Evolutionary conservation across 2,888 invertebrate genomes (phyloP), one percentile per base, ranked within the genome.

Genomic region (Noctua janthina): DNA sequence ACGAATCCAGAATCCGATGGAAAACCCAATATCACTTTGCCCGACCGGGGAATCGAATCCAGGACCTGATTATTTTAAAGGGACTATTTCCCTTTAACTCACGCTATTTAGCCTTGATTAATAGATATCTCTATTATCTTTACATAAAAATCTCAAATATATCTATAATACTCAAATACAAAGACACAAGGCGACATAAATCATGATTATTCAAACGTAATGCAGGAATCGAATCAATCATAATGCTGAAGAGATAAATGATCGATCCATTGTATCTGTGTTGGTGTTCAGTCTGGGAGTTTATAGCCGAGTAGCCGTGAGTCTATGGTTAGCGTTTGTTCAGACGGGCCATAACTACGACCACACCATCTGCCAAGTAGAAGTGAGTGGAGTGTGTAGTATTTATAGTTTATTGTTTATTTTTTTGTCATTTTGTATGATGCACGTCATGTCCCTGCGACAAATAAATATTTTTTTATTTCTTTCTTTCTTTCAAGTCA

Each of bases 181-280:
- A 15, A 74, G 23, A 75, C n/a, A 68, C 2, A 68, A 74, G 75
- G 70, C 39, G 51, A 74, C 73, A 87, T 87, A 81, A 84, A 87
- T 85, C 86, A 88, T 88, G 59, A 72, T 86, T 76, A 86, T 66
- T 66, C 56, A 67, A 76, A 76, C 35, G 49, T 76, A 78, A 82
- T 76, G 35, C 59, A 68, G 29, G 62, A 6, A 43, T 73, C 69
- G 62, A 85, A 87, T 87, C 88, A 79, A 88, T 87, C 86, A 85
- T 76, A 78, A 66, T 82, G 70, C 69, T 64, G 66, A 62, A 81
- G 72, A 85, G 77, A 75, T 73, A 87, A 81, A 85, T 87, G 86
- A 87, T 87, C 78, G 82, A 86, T 86, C 70, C 75, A 62, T 69
- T 72, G 78, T 66, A 51, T 67, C 71, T 66, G 43, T 70, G 69